Conservation (phyloP, 2,888 invertebrate genomes). For the Crocallis elinguaria region DNA sequence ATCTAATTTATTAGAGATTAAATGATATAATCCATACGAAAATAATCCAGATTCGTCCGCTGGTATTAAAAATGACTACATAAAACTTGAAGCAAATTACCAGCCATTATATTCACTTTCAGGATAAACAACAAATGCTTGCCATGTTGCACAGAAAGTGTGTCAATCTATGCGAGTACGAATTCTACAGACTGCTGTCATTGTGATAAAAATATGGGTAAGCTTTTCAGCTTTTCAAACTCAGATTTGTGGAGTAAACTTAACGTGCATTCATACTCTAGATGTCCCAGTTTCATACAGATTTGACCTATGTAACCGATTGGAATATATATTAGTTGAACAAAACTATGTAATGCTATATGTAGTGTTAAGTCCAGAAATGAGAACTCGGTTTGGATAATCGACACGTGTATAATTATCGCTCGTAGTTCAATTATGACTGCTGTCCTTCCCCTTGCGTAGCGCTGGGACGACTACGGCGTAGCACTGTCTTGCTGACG, state of each 20-base stretch:
- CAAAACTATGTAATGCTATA: not conserved
- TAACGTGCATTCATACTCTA: conserved; percentile 19
- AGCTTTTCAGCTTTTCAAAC: conserved; percentile 40
- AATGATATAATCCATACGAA: no score
- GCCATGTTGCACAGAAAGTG: conserved; percentile 88
- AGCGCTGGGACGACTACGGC: no score
- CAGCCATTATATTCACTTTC: conserved; percentile 36
- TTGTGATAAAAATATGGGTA: conserved; percentile 89
- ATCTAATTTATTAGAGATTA: no score
- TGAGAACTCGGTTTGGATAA: no score
- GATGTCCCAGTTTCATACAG: conserved; percentile 20
- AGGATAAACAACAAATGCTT: conserved; percentile 90
- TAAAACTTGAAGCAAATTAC: not conserved
- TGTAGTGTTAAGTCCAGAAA: no score
- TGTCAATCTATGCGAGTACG: conserved; percentile 57
- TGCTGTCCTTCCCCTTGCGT: no score
- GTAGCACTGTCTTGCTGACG: no score
- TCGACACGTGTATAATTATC: no score
- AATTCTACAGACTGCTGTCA: conserved; percentile 86
- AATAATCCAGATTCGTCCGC: no score
- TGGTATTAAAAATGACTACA: no score
- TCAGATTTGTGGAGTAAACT: conserved; percentile 15
- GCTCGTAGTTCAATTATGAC: no score
- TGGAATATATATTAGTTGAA: conserved; percentile 7
- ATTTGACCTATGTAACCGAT: conserved; percentile 23